Conservation (phyloP, 1,140 invertebrate genomes). For the Acarapis woodi region DNA sequence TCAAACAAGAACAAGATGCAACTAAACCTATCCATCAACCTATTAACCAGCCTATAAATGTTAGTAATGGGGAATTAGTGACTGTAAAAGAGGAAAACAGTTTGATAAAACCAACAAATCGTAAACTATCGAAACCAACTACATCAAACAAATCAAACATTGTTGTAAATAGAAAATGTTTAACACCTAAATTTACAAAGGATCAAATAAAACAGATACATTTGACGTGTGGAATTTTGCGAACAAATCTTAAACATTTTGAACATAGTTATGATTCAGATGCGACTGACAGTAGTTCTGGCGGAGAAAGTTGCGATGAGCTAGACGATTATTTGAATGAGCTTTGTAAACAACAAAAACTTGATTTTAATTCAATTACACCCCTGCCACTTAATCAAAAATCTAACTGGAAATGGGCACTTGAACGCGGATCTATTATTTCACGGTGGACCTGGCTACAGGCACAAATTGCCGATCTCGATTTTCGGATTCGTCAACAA, state of each 20-base stretch:
- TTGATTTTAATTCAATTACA: not conserved
- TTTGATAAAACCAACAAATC: not conserved
- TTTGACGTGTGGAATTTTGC: conserved; percentile 7
- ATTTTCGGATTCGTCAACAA: conserved; percentile 65
- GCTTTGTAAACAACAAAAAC: not conserved
- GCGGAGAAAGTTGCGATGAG: conserved; percentile 74
- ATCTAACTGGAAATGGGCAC: conserved; percentile 52
- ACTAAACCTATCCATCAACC: too few relatives aligned
- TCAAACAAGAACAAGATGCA: too few relatives aligned
- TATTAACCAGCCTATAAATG: too few relatives aligned
- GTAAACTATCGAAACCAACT: too few relatives aligned
- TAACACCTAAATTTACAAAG: too few relatives aligned
- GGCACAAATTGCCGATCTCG: conserved; percentile 62
- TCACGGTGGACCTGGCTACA: conserved; percentile 69
- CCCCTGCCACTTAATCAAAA: conserved; percentile 21
- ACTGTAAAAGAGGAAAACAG: too few relatives aligned
- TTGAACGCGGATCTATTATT: conserved; percentile 44
- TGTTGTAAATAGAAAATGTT: not conserved
- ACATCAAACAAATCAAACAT: too few relatives aligned
- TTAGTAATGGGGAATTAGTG: too few relatives aligned
- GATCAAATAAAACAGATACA: conserved; percentile 3
- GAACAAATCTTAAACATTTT: conserved; percentile 9
- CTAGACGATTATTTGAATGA: conserved; percentile 16
- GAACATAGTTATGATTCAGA: conserved; percentile 35
- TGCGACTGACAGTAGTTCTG: conserved; percentile 68